Evolutionary conservation across 1,140 invertebrate genomes (phyloP).

Genomic region (Brachionus asplanchnoidis): DNA sequence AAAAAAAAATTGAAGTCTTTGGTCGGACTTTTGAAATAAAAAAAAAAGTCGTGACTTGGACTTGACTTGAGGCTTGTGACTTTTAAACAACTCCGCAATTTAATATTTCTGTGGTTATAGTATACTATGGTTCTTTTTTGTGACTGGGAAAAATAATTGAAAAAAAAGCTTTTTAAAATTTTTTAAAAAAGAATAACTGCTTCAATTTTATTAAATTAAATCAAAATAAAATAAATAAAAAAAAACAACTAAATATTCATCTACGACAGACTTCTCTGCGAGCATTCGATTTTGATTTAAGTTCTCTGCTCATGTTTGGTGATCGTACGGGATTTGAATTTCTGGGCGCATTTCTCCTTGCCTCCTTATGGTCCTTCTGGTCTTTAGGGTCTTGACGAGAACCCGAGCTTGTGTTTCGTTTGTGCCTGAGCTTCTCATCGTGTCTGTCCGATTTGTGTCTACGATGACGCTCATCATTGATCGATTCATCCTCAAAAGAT

Average conservation of each 20-base stretch:
- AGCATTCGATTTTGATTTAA: neutral
- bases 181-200: no score
- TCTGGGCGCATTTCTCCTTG: neutral
- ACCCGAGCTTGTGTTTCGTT: neutral
- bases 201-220: neutral
- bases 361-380: neutral
- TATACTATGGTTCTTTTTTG: no score
- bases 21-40: no score
- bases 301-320: neutral
- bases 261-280: neutral
- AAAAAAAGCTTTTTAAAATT: no score
- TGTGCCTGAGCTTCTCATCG: neutral
- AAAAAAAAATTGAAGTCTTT: no score
- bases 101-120: no score
- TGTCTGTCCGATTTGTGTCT: neutral
- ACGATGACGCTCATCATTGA: neutral
- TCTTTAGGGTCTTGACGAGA: neutral
- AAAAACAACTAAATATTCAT: neutral
- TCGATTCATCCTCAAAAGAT: neutral
- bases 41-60: no score
- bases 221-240: neutral
- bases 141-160: no score
- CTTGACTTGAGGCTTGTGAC: no score
- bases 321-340: conserved; percentile 2
- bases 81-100: no score